A percentile compares a stretch with the other conserved stretches of the same genome.
phyloP scores from a whole-genome alignment of 1,140 invertebrate species.

The Atta cephalotes region DNA sequence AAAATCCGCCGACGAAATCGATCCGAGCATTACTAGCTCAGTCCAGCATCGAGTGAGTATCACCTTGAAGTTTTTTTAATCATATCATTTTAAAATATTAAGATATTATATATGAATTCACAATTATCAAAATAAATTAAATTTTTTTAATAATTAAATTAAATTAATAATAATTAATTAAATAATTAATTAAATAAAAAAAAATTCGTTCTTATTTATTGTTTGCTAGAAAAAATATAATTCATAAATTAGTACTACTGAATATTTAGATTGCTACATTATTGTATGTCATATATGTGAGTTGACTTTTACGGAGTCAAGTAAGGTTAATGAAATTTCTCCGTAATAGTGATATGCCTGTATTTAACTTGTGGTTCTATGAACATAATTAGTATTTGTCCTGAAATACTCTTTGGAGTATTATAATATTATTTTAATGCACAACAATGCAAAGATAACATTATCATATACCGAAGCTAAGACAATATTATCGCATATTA shows the following conservation, averaged over 20 bases:
- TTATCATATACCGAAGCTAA: not conserved
- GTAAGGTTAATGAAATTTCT: constrained; percentile 72
- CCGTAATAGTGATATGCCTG: constrained; percentile 40
- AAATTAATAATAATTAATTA: no score
- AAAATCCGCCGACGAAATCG: not conserved
- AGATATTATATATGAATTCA: not conserved
- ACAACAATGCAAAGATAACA: not conserved
- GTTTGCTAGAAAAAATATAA: not conserved
- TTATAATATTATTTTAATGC: not conserved
- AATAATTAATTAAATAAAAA: no score
- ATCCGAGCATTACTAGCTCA: constrained; percentile 35
- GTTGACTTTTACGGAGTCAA: constrained; percentile 61
- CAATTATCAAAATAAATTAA: not conserved
- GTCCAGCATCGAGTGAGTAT: constrained; percentile 55
- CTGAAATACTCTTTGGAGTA: constrained; percentile 14
- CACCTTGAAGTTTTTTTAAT: not conserved
- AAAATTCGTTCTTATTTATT: not conserved
- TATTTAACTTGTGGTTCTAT: constrained; percentile 21
- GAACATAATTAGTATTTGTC: constrained; percentile 47
- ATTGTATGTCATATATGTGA: not conserved
- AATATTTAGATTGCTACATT: constrained; percentile 1
- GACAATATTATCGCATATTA: not conserved
- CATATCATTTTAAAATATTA: not conserved
- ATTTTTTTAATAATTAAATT: not conserved
- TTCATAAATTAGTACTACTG: not conserved